phyloP scores from a whole-genome alignment of 1,140 invertebrate genomes.

The Piezodorus guildinii region DNA sequence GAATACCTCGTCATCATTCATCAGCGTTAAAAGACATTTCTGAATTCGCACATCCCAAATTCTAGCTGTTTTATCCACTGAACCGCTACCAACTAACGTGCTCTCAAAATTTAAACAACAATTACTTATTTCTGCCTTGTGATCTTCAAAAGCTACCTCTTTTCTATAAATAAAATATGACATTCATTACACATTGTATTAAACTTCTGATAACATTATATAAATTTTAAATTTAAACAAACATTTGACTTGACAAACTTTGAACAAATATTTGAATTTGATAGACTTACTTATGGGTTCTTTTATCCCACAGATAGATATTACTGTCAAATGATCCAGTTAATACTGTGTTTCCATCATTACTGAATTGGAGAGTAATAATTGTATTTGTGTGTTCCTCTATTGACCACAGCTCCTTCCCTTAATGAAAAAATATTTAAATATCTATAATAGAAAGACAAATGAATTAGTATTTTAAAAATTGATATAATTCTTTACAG shows the following conservation, averaged over 20 bases:
- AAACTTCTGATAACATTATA: not conserved
- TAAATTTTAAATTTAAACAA: not conserved
- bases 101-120: slow-evolving; percentile 63
- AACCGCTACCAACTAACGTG: slow-evolving; percentile 54
- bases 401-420: slow-evolving; percentile 47
- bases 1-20: slow-evolving; percentile 54
- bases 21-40: slow-evolving; percentile 46
- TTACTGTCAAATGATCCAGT: slow-evolving; percentile 71
- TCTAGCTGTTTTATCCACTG: slow-evolving; percentile 61
- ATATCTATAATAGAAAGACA: not conserved
- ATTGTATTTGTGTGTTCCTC: slow-evolving; percentile 60
- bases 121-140: slow-evolving; percentile 59
- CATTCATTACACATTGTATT: slow-evolving; percentile 9
- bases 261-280: not conserved
- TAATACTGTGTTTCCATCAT: slow-evolving; percentile 52
- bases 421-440: slow-evolving; percentile 30
- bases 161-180: slow-evolving; percentile 37
- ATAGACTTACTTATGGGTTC: slow-evolving; percentile 28
- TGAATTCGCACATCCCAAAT: slow-evolving; percentile 56
- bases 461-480: not conserved
- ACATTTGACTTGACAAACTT: not conserved
- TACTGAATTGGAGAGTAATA: slow-evolving; percentile 56
- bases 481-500: not conserved
- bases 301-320: slow-evolving; percentile 60
- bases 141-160: slow-evolving; percentile 49